Conservation (phyloP, 2,888 invertebrate species). For the Caenorhabditis sp. region DNA sequence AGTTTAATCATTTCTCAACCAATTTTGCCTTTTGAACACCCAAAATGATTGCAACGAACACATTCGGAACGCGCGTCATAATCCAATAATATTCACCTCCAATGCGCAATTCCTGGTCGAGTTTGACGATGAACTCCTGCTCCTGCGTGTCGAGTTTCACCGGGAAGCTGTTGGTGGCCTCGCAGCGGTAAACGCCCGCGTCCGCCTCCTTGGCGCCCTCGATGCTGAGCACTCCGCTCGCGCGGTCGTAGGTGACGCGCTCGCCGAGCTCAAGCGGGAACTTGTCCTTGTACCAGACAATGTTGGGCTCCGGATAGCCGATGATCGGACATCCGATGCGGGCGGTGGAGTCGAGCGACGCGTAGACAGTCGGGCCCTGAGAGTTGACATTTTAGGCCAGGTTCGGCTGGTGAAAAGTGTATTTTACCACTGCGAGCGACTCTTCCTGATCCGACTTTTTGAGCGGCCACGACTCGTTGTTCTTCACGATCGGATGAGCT, state of each 20-base stretch:
- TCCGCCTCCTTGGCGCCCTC: conserved; percentile 58
- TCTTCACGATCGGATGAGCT: conserved; percentile 71
- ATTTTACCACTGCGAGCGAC: conserved; percentile 15
- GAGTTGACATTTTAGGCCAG: too few relatives aligned
- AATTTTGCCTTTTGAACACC: too few relatives aligned
- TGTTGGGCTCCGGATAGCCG: conserved; percentile 69
- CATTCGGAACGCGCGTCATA: too few relatives aligned
- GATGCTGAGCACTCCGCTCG: conserved; percentile 42
- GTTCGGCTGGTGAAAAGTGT: too few relatives aligned
- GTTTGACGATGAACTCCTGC: conserved; percentile 54
- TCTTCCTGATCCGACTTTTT: conserved; percentile 60
- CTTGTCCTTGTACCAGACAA: conserved; percentile 71
- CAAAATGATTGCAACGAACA: too few relatives aligned
- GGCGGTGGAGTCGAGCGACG: conserved; percentile 47
- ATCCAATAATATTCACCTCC: too few relatives aligned
- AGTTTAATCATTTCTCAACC: too few relatives aligned
- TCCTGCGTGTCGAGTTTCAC: conserved; percentile 56
- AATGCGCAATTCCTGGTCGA: conserved; percentile 56
- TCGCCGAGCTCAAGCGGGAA: conserved; percentile 59
- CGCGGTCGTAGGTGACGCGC: conserved; percentile 26
- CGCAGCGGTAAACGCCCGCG: conserved; percentile 70
- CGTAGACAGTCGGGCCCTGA: conserved; percentile 29
- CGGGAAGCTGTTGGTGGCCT: conserved; percentile 69
- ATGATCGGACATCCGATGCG: conserved; percentile 67
- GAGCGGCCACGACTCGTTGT: conserved; percentile 65